phyloP scores from a whole-genome alignment of 1,140 invertebrate genomes.

The Ceratosolen fusciceps region DNA sequence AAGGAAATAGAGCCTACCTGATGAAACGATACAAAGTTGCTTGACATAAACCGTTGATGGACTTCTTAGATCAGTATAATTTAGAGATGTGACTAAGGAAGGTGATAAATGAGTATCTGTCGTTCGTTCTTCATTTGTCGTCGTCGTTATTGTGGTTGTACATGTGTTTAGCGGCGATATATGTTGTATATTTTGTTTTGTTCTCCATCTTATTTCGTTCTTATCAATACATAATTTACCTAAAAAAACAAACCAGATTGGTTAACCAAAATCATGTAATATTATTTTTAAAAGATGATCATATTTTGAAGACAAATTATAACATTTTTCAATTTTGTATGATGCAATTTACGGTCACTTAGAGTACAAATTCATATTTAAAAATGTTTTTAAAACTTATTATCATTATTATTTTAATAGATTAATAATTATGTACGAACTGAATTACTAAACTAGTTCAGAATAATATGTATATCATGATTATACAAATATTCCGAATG shows the following conservation, averaged over 20 bases:
- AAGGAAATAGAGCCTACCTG: constrained; percentile 58
- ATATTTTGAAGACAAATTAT: no score
- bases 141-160: constrained; percentile 60
- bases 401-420: no score
- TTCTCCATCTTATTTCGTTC: constrained; percentile 67
- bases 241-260: constrained; percentile 49
- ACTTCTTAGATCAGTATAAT: constrained; percentile 65
- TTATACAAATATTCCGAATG: no score
- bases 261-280: no score
- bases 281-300: no score
- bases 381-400: no score
- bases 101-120: constrained; percentile 67
- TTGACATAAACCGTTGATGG: constrained; percentile 64
- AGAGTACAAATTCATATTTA: no score
- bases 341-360: no score
- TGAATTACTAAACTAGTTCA: no score
- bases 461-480: no score
- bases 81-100: constrained; percentile 63
- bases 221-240: constrained; percentile 69
- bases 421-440: no score
- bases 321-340: no score
- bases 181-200: constrained; percentile 64
- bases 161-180: constrained; percentile 60
- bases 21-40: constrained; percentile 61
- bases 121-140: constrained; percentile 44